Evolutionary conservation across 2,113 vertebrate species (phyloP).

Genomic region (Raja brachyura): DNA sequence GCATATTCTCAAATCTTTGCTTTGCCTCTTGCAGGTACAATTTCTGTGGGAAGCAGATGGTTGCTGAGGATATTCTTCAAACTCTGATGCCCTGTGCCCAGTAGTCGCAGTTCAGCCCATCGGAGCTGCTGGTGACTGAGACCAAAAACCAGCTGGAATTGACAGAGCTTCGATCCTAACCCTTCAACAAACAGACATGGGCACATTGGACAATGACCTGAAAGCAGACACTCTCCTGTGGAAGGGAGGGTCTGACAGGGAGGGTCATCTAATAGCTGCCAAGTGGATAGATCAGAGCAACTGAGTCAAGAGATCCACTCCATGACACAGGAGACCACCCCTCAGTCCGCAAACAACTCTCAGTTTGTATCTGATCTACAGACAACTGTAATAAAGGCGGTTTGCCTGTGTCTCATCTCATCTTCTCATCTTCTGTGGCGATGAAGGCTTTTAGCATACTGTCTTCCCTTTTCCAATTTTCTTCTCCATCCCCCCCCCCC

Average conservation of each 20-base stretch:
- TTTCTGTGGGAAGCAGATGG: constrained; percentile 54
- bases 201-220: neutral
- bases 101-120: too few relatives aligned
- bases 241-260: too few relatives aligned
- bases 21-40: constrained; percentile 48
- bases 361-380: neutral
- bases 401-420: neutral
- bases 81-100: constrained; percentile 51
- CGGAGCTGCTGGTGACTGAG: neutral
- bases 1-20: neutral
- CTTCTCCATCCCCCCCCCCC: too few relatives aligned
- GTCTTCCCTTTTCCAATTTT: too few relatives aligned
- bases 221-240: neutral
- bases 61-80: constrained; percentile 54
- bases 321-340: too few relatives aligned
- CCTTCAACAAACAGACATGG: neutral
- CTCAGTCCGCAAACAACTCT: neutral
- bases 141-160: neutral
- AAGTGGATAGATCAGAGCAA: neutral
- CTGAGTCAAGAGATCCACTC: neutral
- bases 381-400: neutral
- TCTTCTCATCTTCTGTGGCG: neutral
- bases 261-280: neutral
- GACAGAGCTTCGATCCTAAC: neutral
- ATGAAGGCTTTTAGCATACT: too few relatives aligned